These are phyloP conservation scores for Coluber constrictor DNA, from an alignment of 2,797 vertebrate genomes.

Conservation along the genomic window DNA sequence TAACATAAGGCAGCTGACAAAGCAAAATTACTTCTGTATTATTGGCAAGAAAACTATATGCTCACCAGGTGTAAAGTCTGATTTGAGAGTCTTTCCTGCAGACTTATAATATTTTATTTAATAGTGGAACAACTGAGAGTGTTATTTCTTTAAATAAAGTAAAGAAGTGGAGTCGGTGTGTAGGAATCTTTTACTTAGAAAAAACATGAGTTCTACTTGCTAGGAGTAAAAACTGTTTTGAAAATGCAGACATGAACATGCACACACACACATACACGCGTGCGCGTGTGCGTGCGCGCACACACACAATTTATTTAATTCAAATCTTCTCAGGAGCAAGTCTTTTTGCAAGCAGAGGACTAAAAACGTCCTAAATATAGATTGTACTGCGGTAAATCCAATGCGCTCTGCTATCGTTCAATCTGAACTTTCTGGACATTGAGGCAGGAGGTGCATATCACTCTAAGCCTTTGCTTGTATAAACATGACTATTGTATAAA, in stretches of 20 bases:
- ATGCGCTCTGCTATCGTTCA: not conserved
- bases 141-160: not conserved
- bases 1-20: not conserved
- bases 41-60: not conserved
- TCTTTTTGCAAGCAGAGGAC: not conserved
- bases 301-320: not conserved
- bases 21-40: not conserved
- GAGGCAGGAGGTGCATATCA: not conserved
- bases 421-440: not conserved
- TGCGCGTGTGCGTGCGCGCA: fast-evolving
- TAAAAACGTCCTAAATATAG: not conserved
- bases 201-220: not conserved
- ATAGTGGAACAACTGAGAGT: not conserved
- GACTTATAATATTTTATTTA: not conserved
- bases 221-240: not conserved
- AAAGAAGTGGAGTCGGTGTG: not conserved
- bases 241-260: not conserved
- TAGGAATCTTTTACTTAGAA: not conserved
- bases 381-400: not conserved
- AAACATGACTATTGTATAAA: not conserved
- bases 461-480: not conserved
- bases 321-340: not conserved
- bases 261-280: not conserved
- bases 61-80: not conserved
- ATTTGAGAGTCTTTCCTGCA: not conserved